Evolutionary conservation across 2,888 invertebrate species (phyloP), one percentile per base, ranked within the genome.

Genomic region (Deilephila porcellus): DNA sequence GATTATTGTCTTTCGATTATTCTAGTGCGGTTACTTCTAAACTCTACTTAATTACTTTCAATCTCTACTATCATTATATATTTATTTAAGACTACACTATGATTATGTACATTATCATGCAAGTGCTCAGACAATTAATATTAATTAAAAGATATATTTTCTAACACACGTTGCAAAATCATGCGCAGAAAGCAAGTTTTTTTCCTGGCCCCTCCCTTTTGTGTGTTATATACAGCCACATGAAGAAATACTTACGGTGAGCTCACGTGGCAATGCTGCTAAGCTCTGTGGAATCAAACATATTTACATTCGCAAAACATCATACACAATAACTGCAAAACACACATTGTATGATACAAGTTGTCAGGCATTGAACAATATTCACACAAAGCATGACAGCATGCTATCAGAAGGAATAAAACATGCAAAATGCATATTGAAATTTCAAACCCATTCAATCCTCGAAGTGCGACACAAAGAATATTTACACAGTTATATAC

Each of bases 251-350:
- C 97, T 97, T 96, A 97, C 97, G 91, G 96, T 97, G 92, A 97
- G 96, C 91, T 97, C 97, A 93, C 96, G 96, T 88, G 97, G 97
- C 88, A 97, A 95, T 91, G 97, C 97, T 88, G 97, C 97, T 96
- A 97, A 96, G 95, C 96, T 97, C 97, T 97, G 97, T 93, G 97
- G 52, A 96, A 95, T 88, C 91, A 95, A 94, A 95, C 88, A 92
- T 93, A 93, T 93, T 90, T 92, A 94, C 91, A 93, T 90, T 90
- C 88, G 84, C 90, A 88, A 84, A 87, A 84, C 82, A 74, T 63
- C 73, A 67, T 70, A 72, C 63, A 74, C 74, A 75, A 60, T 29
- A n/a, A 73, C n/a, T 60, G 32, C 67, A 74, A 63, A 71, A 73
- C 71, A 73, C 78, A 77, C 79, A 80, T 76, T 77, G 79, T 76